Percentiles rank a stretch among this genome's conserved stretches.
Conservation (phyloP, 2,888 invertebrate species). For the Schizaphis graminum region DNA sequence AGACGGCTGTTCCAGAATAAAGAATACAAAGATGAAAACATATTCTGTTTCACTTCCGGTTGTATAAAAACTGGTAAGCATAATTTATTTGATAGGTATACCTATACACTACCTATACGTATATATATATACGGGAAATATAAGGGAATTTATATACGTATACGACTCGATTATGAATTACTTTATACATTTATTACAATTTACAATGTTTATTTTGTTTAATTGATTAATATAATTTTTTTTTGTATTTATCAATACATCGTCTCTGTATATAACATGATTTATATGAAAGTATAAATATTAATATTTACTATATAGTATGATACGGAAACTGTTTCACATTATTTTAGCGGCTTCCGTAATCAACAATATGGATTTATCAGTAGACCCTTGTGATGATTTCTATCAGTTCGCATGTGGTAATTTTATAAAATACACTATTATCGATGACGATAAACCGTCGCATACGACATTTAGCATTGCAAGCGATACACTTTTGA, state of each 20-base stretch:
- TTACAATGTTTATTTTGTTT: neutral
- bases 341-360: conserved; percentile 76
- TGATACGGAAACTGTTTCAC: neutral
- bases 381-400: conserved; percentile 84
- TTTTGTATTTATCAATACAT: no score
- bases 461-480: conserved; percentile 83
- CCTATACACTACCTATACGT: no score
- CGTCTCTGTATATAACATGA: neutral
- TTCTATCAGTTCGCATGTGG: conserved; percentile 87
- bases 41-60: conserved; percentile 80
- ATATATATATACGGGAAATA: neutral
- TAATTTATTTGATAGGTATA: neutral
- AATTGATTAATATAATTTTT: neutral
- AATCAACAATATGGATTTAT: conserved; percentile 79
- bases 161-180: no score
- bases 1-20: conserved; percentile 69
- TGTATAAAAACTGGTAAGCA: conserved; percentile 82
- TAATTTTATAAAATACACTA: conserved; percentile 79
- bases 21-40: conserved; percentile 70
- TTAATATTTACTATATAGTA: no score
- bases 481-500: conserved; percentile 81
- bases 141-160: no score
- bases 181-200: no score
- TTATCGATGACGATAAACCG: conserved; percentile 86
- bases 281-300: no score